Conservation (phyloP, 2,113 vertebrate genomes). For the Ranitomeya variabilis region DNA sequence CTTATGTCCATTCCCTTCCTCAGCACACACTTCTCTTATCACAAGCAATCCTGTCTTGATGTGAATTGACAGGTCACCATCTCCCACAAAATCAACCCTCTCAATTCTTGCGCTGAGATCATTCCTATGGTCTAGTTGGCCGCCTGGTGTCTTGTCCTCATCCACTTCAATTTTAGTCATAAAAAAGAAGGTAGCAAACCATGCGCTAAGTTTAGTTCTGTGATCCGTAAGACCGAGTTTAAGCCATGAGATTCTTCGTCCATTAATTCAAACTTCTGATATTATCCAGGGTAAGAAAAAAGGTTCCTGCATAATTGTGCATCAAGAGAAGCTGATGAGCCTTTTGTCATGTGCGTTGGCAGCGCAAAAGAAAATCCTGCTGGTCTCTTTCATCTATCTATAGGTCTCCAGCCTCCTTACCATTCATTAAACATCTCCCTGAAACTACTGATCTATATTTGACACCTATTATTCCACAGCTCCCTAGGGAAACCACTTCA, state of each 20-base stretch:
- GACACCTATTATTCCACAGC: slow-evolving; percentile 44
- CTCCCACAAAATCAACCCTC: background rate
- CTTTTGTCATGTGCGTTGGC: slow-evolving; percentile 2
- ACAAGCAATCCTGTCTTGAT: background rate
- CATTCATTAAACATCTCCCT: background rate
- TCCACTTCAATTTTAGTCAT: background rate
- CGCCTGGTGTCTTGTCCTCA: background rate
- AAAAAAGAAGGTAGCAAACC: background rate
- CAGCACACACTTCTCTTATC: background rate
- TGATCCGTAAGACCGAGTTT: background rate
- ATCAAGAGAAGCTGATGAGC: background rate
- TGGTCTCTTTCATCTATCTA: slow-evolving; percentile 6
- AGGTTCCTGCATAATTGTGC: background rate
- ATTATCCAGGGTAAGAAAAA: background rate
- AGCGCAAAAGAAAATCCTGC: background rate
- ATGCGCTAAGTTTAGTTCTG: background rate
- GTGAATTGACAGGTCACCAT: background rate
- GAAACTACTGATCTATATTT: slow-evolving; percentile 48
- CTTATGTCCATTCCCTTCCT: background rate
- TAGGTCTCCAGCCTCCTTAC: slow-evolving; percentile 15
- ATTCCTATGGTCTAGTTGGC: background rate
- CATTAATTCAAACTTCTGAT: background rate
- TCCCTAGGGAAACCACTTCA: slow-evolving; percentile 58
- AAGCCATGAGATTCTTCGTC: no score
- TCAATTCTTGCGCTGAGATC: background rate